Percentiles rank a stretch among this genome's conserved stretches.
Conservation (phyloP, 2,113 vertebrate species). For the Illadopsis cleaveri region DNA sequence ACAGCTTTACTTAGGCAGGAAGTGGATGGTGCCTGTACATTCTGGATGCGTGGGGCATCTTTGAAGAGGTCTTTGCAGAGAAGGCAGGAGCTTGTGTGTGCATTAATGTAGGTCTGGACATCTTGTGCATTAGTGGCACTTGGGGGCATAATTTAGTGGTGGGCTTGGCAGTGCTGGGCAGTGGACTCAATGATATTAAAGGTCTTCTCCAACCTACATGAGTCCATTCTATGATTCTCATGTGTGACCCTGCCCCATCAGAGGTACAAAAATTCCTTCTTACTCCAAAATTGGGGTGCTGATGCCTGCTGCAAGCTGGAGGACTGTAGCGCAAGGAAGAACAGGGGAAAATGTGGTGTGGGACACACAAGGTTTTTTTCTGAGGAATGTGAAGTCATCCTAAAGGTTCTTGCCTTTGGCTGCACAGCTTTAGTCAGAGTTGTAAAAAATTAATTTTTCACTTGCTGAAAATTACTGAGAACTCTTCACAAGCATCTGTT, state of each 20-base stretch:
- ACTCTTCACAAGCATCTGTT: background rate
- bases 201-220: background rate
- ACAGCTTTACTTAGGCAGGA: background rate
- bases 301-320: background rate
- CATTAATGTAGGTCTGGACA: background rate
- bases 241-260: fast-evolving
- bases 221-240: background rate
- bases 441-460: background rate
- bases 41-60: background rate
- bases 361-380: background rate
- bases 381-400: background rate
- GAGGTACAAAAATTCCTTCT: background rate
- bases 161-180: background rate
- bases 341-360: background rate
- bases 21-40: background rate
- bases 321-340: background rate
- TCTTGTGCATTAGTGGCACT: background rate
- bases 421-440: background rate
- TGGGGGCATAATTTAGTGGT: background rate
- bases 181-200: background rate
- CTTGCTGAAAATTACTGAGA: background rate
- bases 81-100: background rate
- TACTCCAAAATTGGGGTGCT: background rate
- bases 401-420: background rate
- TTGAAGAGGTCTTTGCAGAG: background rate